These are phyloP conservation scores for Ophioninae sp. DNA, from an alignment of 2,888 invertebrate species.

Conservation along the genomic window DNA sequence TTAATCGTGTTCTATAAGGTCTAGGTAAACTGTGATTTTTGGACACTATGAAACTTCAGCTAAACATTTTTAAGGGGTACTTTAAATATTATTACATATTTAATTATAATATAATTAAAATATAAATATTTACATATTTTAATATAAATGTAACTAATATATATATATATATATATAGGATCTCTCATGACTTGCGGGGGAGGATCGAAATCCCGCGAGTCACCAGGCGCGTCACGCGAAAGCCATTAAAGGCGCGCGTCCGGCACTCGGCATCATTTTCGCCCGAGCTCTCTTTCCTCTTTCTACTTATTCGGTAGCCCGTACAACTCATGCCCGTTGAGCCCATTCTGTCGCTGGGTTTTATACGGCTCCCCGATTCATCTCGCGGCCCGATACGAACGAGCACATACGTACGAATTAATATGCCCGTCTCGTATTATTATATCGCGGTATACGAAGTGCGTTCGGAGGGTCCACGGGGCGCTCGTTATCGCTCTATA, in stretches of 20 bases:
- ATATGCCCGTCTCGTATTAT: conserved; percentile 28
- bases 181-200: conserved; percentile 50
- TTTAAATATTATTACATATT: too few species aligned
- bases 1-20: too few species aligned
- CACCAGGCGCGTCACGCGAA: conserved; percentile 68
- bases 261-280: conserved; percentile 63
- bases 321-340: conserved; percentile 12
- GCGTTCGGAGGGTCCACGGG: not conserved
- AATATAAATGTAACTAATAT: too few species aligned
- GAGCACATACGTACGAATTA: not conserved
- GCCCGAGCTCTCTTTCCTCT: conserved; percentile 35
- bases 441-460: conserved; percentile 47
- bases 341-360: conserved; percentile 18
- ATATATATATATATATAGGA: conserved; percentile 6
- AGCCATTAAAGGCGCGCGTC: conserved; percentile 70
- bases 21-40: too few species aligned
- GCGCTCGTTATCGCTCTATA: conserved; percentile 53
- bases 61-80: too few species aligned
- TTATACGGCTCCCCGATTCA: conserved; percentile 31
- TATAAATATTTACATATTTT: too few species aligned
- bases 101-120: too few species aligned
- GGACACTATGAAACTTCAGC: too few species aligned
- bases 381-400: conserved; percentile 27
- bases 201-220: conserved; percentile 59
- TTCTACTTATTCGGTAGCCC: conserved; percentile 43